Evolutionary conservation across 37 sponge, comb jelly and placozoan species (phyloP).

Genomic region (Chondrosia reniformis): DNA sequence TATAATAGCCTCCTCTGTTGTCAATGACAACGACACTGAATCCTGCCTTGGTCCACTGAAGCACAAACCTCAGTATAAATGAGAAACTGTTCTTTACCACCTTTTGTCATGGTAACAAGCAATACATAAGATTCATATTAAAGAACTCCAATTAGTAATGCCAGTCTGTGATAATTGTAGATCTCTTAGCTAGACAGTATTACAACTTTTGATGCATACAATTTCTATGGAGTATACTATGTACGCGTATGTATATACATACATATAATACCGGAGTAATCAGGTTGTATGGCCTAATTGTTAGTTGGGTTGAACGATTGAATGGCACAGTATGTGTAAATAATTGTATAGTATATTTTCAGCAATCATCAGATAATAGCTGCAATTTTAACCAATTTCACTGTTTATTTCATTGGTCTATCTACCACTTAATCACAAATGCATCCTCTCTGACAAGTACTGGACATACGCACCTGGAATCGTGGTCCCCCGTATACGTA

Average conservation of each 20-base stretch:
- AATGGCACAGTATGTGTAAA: too few species aligned
- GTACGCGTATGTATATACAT: not conserved
- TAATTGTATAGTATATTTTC: too few species aligned
- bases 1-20: conserved; percentile 62
- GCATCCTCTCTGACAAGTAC: not conserved
- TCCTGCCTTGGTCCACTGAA: conserved; percentile 48
- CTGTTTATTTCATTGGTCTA: not conserved
- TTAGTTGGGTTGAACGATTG: too few species aligned
- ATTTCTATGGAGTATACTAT: not conserved
- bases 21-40: conserved; percentile 77
- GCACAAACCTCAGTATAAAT: conserved; percentile 10
- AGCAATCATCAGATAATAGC: too few species aligned
- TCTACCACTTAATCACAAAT: not conserved
- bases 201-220: too few species aligned
- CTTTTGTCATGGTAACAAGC: too few species aligned
- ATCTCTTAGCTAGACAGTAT: too few species aligned
- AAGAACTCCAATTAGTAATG: too few species aligned
- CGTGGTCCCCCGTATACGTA: conserved; percentile 82
- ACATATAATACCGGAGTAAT: not conserved
- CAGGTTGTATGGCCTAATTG: too few species aligned
- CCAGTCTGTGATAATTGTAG: not conserved
- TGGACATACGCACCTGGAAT: conserved; percentile 46
- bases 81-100: conserved; percentile 45
- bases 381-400: not conserved
- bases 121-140: too few species aligned